Evolutionary conservation across 2,797 vertebrate genomes (phyloP), one percentile per base, ranked within the genome.

Genomic region (Petrocephalus schoutedeni): DNA sequence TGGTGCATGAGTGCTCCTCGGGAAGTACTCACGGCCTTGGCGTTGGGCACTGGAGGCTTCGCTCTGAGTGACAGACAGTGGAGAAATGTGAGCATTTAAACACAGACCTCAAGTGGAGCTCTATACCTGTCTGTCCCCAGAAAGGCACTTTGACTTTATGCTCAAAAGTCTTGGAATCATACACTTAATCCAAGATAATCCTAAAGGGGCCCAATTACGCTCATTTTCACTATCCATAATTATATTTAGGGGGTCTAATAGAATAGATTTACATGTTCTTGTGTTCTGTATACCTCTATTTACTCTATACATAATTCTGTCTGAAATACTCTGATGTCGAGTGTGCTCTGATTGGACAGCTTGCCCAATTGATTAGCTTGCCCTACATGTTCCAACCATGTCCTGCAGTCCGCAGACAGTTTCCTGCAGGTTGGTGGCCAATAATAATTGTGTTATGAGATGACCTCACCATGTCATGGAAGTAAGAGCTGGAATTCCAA

Each of bases 21-120:
- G 82, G 4, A 56, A n/a, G 51, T 53, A 94, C 94, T 94, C 90
- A 95, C 95, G 89, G 91, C 92, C 87, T 89, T 91, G 0, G 90
- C 90, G 91, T 92, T 91, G 86, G 94, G 94, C 84, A 95, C 89
- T 2, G 92, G 92, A 88, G 94, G 94, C 88, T 95, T 95, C 90
- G 88, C 83, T 86, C 95, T 95, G 90, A 85, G 89, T 59, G 41
- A 86, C 14, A 90, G 16, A 87, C 49, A 83, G 41, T 88, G 28
- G 58, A 12, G 71, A 32, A 58, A 84, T 23, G 21, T 64, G 2
- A 77, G 71, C 71, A 77, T 82, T 21, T 5, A 3, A 74, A 49
- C 45, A n/a, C 5, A 45, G 28, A 14, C 19, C 36, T 77, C 71
- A 77, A 45, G 45, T n/a, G 32, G 36, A 19, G 16, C 8, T 19